Base-by-base conservation (phyloP, 23 tunicate species). In the Botrylloides violaceus region DNA sequence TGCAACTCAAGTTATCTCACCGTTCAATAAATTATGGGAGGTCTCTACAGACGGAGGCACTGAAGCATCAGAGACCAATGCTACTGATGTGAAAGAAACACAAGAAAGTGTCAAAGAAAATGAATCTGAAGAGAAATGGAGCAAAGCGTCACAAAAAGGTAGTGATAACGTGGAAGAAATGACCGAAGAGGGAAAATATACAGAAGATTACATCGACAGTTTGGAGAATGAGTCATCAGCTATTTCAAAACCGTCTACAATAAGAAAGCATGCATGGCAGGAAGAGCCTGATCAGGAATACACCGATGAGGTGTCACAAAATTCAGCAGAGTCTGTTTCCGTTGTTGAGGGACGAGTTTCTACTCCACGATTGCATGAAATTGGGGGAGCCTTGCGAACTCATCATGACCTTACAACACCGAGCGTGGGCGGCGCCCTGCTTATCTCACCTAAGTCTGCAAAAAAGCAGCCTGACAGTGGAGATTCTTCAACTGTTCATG, bases 351-450 rank as follows among this genome's bases (percentile, higher is more conserved):
- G 97, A 61, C 63, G 97, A 28, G 30, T 90, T 6, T 80, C 97
- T 21, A 90, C 97, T 36, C 97, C 97, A 2, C 78, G 86, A 53
- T 37, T 90, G 2, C 71, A 83, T 23, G 31, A 68, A 24, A 36
- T 90, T n/a, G 97, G 97, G 29, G 97, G 97, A 58, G 89, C 82
- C 20, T 56, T 78, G 36, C 77, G 97, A 4, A 83, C 85, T 1
- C 97, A 90, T 66, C 90, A 83, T 73, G 97, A 90, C 48, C 36
- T 90, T 6, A 90, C 97, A 35, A 90, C 97, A 2, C 97, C 97
- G 1, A 31, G 79, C 47, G 35, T 18, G 6, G 74, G 74, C 26
- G 74, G 74, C 15, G 74, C 74, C 24, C 29, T 68, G 36, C 30
- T 68, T 7, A 43, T 43, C 56, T 68, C 74, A 68, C 74, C 74